A percentile compares a stretch with the other conserved stretches of the same genome.
These are phyloP conservation scores for Campoletis sonorensis DNA, from an alignment of 1,140 invertebrate genomes.

Conservation along the genomic window DNA sequence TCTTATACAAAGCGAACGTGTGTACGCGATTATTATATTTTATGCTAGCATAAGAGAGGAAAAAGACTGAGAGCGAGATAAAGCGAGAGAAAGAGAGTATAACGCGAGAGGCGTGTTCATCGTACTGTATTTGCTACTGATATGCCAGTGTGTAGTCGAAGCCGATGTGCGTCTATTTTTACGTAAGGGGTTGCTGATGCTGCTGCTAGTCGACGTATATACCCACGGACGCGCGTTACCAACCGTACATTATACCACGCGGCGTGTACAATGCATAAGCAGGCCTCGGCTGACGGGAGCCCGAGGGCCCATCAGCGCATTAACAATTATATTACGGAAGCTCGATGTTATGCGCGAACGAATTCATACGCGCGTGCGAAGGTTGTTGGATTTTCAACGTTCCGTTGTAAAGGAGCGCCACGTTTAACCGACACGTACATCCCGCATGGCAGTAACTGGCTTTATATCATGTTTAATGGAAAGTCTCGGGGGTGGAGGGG, in stretches of 20 bases:
- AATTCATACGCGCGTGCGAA: conserved; percentile 66
- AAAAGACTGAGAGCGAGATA: conserved; percentile 2
- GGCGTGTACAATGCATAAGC: conserved; percentile 66
- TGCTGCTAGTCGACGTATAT: conserved; percentile 25
- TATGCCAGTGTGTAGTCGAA: conserved; percentile 34
- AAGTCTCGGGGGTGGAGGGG: background rate
- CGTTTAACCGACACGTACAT: conserved; percentile 18
- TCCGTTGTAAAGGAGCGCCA: background rate
- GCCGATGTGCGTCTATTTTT: conserved; percentile 65
- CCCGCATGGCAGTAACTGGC: background rate
- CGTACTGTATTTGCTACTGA: conserved; percentile 51
- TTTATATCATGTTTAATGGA: background rate
- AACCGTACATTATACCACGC: conserved; percentile 52
- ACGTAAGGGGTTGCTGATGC: conserved; percentile 63
- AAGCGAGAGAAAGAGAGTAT: conserved; percentile 45
- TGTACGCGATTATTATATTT: conserved; percentile 46
- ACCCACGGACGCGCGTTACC: conserved; percentile 53
- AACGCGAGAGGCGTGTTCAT: conserved; percentile 60
- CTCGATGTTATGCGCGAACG: conserved; percentile 68
- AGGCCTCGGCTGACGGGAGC: conserved; percentile 49
- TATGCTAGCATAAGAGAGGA: conserved; percentile 22
- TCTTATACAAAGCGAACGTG: conserved; percentile 28
- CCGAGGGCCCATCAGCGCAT: conserved; percentile 69
- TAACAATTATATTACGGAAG: conserved; percentile 74
- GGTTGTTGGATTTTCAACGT: conserved; percentile 39